These are phyloP conservation scores for Calliopsis andreniformis DNA, from an alignment of 1,140 invertebrate species.

Conservation along the genomic window DNA sequence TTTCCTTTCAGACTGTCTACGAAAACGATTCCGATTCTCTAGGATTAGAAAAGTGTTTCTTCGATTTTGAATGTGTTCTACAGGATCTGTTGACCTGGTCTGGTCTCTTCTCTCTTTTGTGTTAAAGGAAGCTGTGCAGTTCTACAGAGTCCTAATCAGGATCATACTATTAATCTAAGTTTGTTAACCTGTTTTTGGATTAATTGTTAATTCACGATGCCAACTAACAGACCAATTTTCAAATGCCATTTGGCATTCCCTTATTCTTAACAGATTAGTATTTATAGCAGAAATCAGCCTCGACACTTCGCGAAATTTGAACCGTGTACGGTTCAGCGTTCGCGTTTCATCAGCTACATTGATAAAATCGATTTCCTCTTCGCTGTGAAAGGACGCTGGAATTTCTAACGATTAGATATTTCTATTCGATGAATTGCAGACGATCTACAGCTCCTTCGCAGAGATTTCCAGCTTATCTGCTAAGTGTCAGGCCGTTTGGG, in stretches of 20 bases:
- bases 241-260: conserved; percentile 64
- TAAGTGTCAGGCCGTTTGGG: conserved; percentile 25
- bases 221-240: conserved; percentile 58
- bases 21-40: background rate
- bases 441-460: background rate
- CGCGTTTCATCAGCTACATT: no score
- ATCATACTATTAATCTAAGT: no score
- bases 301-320: background rate
- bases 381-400: no score
- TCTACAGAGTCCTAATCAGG: no score
- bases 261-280: conserved; percentile 68
- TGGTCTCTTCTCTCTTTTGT: no score
- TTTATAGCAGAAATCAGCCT: conserved; percentile 70
- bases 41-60: no score
- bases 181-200: conserved; percentile 30
- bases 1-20: background rate
- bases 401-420: background rate
- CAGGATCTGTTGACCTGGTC: no score
- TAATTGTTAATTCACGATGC: conserved; percentile 35
- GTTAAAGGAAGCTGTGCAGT: no score
- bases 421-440: background rate
- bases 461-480: conserved; percentile 37
- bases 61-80: no score
- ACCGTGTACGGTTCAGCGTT: background rate
- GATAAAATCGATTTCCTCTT: no score